phyloP scores from a whole-genome alignment of 35 echinoderm and acorn worm genomes.

The Apostichopus japonicus region DNA sequence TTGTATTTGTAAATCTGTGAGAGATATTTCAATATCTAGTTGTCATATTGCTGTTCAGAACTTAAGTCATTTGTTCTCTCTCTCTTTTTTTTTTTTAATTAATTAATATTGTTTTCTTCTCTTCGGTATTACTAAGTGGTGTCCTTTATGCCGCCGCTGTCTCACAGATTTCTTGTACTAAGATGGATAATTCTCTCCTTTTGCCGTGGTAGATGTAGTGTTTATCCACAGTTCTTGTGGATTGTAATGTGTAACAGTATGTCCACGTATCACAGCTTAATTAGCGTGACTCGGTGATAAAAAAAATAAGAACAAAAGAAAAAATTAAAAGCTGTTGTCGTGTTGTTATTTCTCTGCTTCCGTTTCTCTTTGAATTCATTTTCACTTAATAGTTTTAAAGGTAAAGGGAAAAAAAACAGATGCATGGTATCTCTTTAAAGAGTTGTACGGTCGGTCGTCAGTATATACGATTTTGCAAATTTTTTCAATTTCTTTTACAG shows the following conservation, averaged over 20 bases:
- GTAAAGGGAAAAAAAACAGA: too few relatives aligned
- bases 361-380: too few relatives aligned
- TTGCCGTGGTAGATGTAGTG: constrained; percentile 55
- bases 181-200: constrained; percentile 33
- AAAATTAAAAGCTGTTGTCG: not conserved
- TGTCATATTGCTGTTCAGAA: constrained; percentile 6
- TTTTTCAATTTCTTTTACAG: too few relatives aligned
- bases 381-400: too few relatives aligned
- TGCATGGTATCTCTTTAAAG: too few relatives aligned
- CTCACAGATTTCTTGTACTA: constrained; percentile 39
- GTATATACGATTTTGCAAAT: too few relatives aligned
- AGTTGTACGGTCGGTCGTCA: too few relatives aligned
- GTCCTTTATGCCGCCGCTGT: constrained; percentile 1
- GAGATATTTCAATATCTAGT: not conserved
- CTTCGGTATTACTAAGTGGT: not conserved
- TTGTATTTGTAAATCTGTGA: constrained; percentile 3
- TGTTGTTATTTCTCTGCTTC: not conserved
- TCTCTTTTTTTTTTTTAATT: not conserved
- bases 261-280: constrained; percentile 29
- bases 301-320: constrained; percentile 31
- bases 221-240: constrained; percentile 10
- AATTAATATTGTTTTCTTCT: not conserved
- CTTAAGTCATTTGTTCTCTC: not conserved
- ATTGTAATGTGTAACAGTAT: constrained; percentile 4
- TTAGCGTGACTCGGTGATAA: constrained; percentile 46